Conservation (phyloP, 2,888 invertebrate genomes). For the Trissolcus japonicus region DNA sequence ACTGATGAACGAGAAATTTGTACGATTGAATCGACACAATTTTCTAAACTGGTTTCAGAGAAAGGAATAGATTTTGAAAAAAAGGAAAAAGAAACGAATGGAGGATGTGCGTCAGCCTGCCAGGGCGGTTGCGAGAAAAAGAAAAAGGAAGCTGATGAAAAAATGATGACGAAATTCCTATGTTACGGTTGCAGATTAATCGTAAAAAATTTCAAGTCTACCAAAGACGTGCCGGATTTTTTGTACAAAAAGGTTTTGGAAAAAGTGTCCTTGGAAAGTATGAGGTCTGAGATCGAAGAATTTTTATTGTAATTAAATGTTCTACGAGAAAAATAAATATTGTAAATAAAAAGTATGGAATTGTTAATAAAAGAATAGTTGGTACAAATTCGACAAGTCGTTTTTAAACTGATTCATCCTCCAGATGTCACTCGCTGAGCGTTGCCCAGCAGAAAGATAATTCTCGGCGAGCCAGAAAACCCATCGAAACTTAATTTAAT, state of each 20-base stretch:
- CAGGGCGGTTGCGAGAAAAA: slow-evolving; percentile 47
- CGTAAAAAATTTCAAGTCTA: slow-evolving; percentile 62
- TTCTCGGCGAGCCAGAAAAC: no score
- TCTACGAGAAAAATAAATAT: no score
- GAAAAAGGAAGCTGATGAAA: slow-evolving; percentile 41
- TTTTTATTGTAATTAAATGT: slow-evolving; percentile 65
- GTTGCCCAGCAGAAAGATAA: no score
- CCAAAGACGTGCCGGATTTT: slow-evolving; percentile 62
- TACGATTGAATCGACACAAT: slow-evolving; percentile 80
- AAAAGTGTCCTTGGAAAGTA: slow-evolving; percentile 62
- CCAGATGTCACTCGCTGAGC: no score
- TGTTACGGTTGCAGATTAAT: slow-evolving; percentile 76
- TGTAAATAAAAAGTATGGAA: no score
- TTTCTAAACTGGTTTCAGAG: slow-evolving; percentile 77
- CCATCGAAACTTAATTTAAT: no score
- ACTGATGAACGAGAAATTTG: slow-evolving; percentile 74
- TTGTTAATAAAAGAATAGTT: no score
- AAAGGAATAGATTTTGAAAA: slow-evolving; percentile 58
- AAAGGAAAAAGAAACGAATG: slow-evolving; percentile 1
- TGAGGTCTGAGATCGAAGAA: slow-evolving; percentile 70
- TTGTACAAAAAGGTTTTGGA: slow-evolving; percentile 60
- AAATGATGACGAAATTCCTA: slow-evolving; percentile 63
- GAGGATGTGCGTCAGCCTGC: slow-evolving; percentile 41
- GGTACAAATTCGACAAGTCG: no score
- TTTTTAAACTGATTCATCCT: no score